Conservation (phyloP, 2,797 vertebrate species). For the Pterois miles region DNA sequence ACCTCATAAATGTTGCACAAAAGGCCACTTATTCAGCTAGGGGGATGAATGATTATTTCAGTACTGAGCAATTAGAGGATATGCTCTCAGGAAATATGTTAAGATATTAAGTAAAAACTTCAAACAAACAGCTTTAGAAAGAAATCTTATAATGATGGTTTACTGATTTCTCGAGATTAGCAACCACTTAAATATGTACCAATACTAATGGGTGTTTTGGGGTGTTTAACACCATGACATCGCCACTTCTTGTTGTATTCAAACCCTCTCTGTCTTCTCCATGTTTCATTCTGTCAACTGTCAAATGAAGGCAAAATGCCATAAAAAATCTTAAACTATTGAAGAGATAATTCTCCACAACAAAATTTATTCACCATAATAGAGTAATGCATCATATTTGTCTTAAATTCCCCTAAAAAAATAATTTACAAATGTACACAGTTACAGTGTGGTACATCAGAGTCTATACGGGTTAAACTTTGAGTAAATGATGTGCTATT, state of each 20-base stretch:
- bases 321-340: background rate
- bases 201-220: background rate
- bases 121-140: background rate
- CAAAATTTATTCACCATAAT: background rate
- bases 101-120: constrained; percentile 6
- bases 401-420: background rate
- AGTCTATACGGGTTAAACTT: constrained; percentile 1
- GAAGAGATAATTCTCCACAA: background rate
- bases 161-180: background rate
- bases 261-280: background rate
- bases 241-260: background rate
- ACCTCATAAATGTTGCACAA: constrained; percentile 49
- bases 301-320: background rate
- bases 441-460: background rate
- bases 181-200: background rate
- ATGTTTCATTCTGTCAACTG: background rate
- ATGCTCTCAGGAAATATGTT: constrained; percentile 7
- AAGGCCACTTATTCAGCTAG: constrained; percentile 38
- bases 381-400: background rate
- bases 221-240: background rate
- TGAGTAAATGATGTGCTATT: background rate
- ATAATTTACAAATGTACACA: background rate
- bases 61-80: constrained; percentile 19
- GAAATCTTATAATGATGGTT: background rate
- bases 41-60: constrained; percentile 34